These are phyloP conservation scores for Drosophila mettleri DNA, from an alignment of 2,888 invertebrate species.

Conservation along the genomic window DNA sequence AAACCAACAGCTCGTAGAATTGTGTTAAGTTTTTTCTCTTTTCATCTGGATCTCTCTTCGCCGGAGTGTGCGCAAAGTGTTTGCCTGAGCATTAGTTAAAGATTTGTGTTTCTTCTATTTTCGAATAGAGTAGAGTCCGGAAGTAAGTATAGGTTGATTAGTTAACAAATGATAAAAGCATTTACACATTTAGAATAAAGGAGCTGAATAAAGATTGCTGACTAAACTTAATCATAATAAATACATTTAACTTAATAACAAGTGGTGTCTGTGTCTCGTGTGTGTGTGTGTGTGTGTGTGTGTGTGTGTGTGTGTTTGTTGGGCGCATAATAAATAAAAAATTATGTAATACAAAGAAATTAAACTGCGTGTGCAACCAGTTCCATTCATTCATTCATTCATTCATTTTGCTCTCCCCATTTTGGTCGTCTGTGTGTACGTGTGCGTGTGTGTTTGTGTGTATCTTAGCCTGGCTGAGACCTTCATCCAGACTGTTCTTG, in stretches of 20 bases:
- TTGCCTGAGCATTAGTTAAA: conserved; percentile 70
- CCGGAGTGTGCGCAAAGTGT: conserved; percentile 47
- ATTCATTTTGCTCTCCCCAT: conserved; percentile 30
- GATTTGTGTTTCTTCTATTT: not conserved
- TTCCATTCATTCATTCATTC: conserved; percentile 20
- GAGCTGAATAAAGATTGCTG: conserved; percentile 48
- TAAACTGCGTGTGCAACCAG: conserved; percentile 6
- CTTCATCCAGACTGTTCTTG: conserved; percentile 10
- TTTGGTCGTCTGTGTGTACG: conserved; percentile 56
- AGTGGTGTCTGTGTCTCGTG: conserved; percentile 29
- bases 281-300: conserved; percentile 20
- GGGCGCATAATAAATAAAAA: conserved; percentile 69
- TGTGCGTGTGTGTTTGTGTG: conserved; percentile 21
- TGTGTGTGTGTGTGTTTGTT: conserved; percentile 23
- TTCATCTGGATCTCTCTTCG: conserved; percentile 3
- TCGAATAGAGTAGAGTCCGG: conserved; percentile 27
- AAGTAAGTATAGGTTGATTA: conserved; percentile 1
- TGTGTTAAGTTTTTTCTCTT: conserved; percentile 43
- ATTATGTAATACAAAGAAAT: conserved; percentile 45
- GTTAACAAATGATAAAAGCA: conserved; percentile 25
- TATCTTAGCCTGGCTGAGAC: not conserved
- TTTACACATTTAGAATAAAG: conserved; percentile 16
- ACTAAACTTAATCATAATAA: conserved; percentile 68
- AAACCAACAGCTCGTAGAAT: conserved; percentile 63
- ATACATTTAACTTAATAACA: conserved; percentile 72